These are phyloP conservation scores for Operophtera brumata DNA, from an alignment of 2,888 invertebrate species.

Conservation along the genomic window DNA sequence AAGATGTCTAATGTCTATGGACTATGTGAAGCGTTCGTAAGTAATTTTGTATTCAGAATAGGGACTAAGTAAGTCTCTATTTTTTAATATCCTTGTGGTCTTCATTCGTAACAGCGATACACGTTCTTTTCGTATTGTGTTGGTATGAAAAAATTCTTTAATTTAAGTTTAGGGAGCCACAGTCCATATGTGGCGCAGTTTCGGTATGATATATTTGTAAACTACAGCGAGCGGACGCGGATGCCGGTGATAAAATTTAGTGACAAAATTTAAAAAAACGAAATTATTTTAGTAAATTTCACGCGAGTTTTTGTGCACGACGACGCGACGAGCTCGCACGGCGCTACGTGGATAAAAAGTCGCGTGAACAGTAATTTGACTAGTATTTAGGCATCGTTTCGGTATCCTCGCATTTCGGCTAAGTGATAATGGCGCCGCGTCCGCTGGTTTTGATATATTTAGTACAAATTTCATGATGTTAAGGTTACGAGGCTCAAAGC, in stretches of 20 bases:
- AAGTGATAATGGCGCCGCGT: constrained; percentile 75
- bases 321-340: constrained; percentile 33
- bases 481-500: constrained; percentile 81
- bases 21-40: constrained; percentile 41
- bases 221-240: constrained; percentile 76
- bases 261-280: constrained; percentile 71
- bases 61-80: constrained; percentile 42
- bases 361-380: constrained; percentile 55
- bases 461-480: constrained; percentile 81
- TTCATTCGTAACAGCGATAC: constrained; percentile 76
- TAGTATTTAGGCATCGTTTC: constrained; percentile 79
- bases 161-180: constrained; percentile 61
- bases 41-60: constrained; percentile 65
- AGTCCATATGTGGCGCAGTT: constrained; percentile 61
- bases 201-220: constrained; percentile 75
- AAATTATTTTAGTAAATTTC: constrained; percentile 71
- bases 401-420: constrained; percentile 81
- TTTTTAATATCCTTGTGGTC: constrained; percentile 80
- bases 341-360: constrained; percentile 36
- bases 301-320: constrained; percentile 40
- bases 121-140: constrained; percentile 66
- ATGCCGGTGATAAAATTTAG: constrained; percentile 76
- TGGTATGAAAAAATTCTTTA: constrained; percentile 53
- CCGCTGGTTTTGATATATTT: constrained; percentile 78
- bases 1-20: constrained; percentile 31